A percentile compares a stretch with the other conserved stretches of the same genome.
Evolutionary conservation across 1,140 invertebrate genomes (phyloP).

Genomic region (Macrostomum lignano): DNA sequence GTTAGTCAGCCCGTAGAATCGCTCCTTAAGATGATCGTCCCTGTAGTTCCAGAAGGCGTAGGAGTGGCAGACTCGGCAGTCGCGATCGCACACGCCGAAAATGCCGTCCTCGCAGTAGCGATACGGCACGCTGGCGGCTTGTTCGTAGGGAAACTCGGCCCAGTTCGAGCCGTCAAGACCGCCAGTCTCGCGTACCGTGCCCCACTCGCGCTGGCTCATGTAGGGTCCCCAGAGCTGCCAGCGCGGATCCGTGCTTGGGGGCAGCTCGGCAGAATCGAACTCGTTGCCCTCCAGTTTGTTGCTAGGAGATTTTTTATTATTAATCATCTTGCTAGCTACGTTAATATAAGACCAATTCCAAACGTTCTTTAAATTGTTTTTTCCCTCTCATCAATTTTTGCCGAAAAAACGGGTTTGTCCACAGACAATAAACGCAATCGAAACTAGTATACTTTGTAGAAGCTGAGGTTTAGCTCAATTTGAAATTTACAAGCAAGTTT

Average conservation of each 20-base stretch:
- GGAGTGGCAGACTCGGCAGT: constrained; percentile 20
- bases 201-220: constrained; percentile 1
- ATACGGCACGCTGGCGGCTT: constrained; percentile 20
- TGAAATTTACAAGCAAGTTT: too few relatives aligned
- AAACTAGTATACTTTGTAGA: too few relatives aligned
- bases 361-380: too few relatives aligned
- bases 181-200: neutral
- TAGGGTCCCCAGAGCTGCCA: constrained; percentile 1
- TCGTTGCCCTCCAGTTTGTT: too few relatives aligned
- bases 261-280: too few relatives aligned
- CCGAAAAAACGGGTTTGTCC: too few relatives aligned
- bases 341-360: too few relatives aligned
- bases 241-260: constrained; percentile 1
- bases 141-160: constrained; percentile 24
- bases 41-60: constrained; percentile 25
- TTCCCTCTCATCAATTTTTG: too few relatives aligned
- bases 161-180: constrained; percentile 13
- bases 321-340: too few relatives aligned
- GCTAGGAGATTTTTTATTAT: too few relatives aligned
- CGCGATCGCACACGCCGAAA: constrained; percentile 21
- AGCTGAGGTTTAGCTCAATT: too few relatives aligned
- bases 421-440: too few relatives aligned
- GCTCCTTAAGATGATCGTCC: constrained; percentile 26
- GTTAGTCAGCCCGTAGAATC: constrained; percentile 26
- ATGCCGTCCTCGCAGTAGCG: constrained; percentile 29